Base-by-base conservation (phyloP, 2,113 vertebrate genomes). In the Capreolus pygargus region DNA sequence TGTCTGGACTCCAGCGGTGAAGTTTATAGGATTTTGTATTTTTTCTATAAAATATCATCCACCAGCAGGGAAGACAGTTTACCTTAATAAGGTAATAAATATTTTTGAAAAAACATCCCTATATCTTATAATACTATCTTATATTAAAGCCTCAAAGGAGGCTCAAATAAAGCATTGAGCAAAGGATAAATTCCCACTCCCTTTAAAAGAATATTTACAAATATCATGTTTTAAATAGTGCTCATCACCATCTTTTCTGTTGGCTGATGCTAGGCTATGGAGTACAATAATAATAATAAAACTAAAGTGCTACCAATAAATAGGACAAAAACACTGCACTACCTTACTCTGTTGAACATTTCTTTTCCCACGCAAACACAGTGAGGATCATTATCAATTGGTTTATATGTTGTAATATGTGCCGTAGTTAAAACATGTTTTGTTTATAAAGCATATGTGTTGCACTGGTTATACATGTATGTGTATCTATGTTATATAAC, bases 21-120 rank as follows among this genome's bases (percentile, higher is more conserved):
- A 95, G 97, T 96, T 98, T 97, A 98, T 98, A 97, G 86, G 79
- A 97, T 93, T 94, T 94, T 78, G 43, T 86, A 36, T 95, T 96
- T 98, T 97, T 97, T 94, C 97, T 97, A 82, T 95, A 96, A 98
- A 98, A 96, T 95, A 98, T 95, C 23, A 7, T 97, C 84, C 64
- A 94, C 89, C 27, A 13, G 91, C 96, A 97, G 98, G 95, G 89
- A 95, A 97, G 97, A 97, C 93, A 97, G 94, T 97, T 98, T 97
- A 97, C 97, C 93, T 97, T 98, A 98, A 98, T 98, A 98, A 97
- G 94, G 16, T 97, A 97, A 97, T 98, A 98, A 97, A 97, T 98
- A 98, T 97, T 97, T 98, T 81, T 84, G 91, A 85, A 88, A 67
- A 97, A 96, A 93, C 28, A 97, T n/a, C 11, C 8, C 50, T 94